Conservation (phyloP, 1,140 invertebrate species). For the Paramacrobiotus metropolitanus region DNA sequence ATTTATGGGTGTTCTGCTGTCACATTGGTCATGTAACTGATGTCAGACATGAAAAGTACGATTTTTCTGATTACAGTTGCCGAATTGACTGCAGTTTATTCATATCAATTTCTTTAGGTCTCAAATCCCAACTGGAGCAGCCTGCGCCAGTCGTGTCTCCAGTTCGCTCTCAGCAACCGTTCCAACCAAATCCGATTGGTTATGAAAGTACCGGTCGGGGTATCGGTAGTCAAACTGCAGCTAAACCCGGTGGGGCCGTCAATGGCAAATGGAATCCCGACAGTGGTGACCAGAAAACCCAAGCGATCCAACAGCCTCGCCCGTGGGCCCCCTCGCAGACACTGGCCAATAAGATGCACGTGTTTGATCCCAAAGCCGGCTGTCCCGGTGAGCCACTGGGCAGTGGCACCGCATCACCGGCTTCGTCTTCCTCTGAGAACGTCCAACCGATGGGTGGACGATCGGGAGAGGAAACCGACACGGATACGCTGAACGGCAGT, state of each 20-base stretch:
- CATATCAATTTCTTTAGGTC: too few relatives aligned
- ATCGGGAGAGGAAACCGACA: constrained; percentile 1
- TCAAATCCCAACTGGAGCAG: too few relatives aligned
- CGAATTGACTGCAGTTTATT: too few relatives aligned
- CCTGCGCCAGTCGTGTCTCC: neutral
- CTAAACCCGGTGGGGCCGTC: neutral
- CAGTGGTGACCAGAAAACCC: neutral
- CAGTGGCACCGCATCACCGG: neutral
- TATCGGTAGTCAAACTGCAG: neutral
- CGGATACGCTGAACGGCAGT: neutral
- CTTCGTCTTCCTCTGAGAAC: constrained; percentile 1
- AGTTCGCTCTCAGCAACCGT: neutral
- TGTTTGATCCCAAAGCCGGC: neutral
- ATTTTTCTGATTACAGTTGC: too few relatives aligned
- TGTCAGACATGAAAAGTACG: too few relatives aligned
- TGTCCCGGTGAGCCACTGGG: constrained; percentile 2
- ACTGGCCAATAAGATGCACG: neutral
- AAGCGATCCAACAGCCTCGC: neutral
- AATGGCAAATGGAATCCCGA: neutral
- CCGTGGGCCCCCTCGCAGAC: neutral
- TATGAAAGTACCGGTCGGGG: neutral
- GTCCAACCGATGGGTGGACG: neutral
- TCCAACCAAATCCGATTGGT: constrained; percentile 2
- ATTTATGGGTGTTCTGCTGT: too few relatives aligned
- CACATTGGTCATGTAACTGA: too few relatives aligned